These are phyloP conservation scores for Conus canariensis DNA, from an alignment of 2,888 invertebrate genomes.

Conservation along the genomic window DNA sequence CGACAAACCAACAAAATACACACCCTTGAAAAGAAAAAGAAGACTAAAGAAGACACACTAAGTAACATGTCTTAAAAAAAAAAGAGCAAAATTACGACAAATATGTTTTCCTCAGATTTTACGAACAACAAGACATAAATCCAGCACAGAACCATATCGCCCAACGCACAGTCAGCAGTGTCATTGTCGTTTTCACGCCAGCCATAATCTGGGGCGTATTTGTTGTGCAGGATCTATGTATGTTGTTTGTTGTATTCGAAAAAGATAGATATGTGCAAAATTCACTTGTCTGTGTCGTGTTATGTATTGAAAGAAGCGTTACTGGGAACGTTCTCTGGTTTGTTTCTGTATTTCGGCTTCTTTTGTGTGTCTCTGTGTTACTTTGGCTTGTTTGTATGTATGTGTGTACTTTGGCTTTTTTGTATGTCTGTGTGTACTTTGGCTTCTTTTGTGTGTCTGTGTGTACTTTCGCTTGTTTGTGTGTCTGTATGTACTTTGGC, in stretches of 20 bases:
- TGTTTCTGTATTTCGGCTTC: not conserved
- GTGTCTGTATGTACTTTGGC: slow-evolving; percentile 1
- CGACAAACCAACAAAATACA: not conserved
- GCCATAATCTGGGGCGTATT: not conserved
- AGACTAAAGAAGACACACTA: no score
- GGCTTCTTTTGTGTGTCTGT: not conserved
- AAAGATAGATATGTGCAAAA: not conserved
- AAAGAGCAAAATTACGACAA: no score
- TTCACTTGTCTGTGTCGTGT: not conserved
- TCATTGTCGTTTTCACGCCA: no score
- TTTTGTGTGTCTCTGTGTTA: not conserved
- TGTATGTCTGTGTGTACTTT: not conserved
- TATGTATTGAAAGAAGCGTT: not conserved
- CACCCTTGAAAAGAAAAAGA: not conserved
- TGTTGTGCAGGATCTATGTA: not conserved
- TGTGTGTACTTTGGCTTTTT: not conserved
- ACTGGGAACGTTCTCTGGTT: not conserved
- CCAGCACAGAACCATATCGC: no score
- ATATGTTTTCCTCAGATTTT: no score
- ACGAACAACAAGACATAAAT: no score
- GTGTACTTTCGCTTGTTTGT: not conserved
- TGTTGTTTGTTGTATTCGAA: not conserved
- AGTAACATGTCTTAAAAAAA: no score
- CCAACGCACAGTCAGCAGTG: no score
- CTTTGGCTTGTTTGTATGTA: not conserved